phyloP scores from a whole-genome alignment of 2,113 vertebrate species.

The Actenoides hombroni region DNA sequence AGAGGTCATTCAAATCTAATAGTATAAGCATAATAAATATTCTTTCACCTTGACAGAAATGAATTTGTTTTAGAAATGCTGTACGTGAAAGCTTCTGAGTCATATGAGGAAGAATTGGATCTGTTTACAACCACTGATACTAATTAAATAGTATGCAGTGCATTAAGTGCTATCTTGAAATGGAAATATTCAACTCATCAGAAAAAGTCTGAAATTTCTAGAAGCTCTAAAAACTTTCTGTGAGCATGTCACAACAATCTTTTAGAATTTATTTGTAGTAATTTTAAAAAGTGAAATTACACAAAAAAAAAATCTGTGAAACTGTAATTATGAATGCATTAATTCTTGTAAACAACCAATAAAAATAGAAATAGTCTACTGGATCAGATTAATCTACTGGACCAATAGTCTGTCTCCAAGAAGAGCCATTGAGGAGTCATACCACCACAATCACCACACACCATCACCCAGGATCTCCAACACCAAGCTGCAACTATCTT shows the following conservation, averaged over 20 bases:
- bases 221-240: background rate
- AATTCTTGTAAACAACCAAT: background rate
- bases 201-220: background rate
- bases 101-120: background rate
- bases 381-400: background rate
- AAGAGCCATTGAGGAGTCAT: accelerated
- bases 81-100: background rate
- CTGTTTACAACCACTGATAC: background rate
- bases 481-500: background rate
- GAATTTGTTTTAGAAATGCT: background rate
- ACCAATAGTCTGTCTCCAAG: background rate
- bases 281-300: background rate
- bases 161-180: background rate
- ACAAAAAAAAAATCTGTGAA: background rate
- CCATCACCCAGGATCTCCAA: background rate
- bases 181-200: background rate
- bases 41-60: background rate
- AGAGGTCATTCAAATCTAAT: background rate
- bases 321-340: background rate
- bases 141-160: background rate
- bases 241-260: background rate
- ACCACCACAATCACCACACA: background rate
- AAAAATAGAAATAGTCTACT: background rate
- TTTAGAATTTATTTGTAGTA: background rate
- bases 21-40: background rate